Conservation (phyloP, 2,797 vertebrate genomes). For the Phalanger gymnotis region DNA sequence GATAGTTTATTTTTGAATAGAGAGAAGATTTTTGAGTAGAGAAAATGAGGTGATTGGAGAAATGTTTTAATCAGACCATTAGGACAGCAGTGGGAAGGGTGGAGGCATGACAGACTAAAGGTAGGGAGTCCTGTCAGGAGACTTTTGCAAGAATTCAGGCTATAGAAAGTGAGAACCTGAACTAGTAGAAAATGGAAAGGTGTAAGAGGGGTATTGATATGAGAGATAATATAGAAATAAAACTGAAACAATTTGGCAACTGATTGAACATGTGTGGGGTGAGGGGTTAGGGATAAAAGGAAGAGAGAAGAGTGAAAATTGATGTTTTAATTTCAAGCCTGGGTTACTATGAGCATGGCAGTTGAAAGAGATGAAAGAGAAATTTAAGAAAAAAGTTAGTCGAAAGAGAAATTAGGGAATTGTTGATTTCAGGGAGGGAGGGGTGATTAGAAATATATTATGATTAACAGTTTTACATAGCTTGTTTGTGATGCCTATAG, state of each 20-base stretch:
- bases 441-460: not conserved
- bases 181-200: not conserved
- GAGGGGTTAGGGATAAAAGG: not conserved
- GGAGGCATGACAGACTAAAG: not conserved
- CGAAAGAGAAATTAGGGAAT: not conserved
- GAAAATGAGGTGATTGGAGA: not conserved
- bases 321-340: not conserved
- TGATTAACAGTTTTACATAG: no score
- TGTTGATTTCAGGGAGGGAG: rapidly evolving
- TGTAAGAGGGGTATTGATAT: not conserved
- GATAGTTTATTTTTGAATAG: not conserved
- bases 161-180: not conserved
- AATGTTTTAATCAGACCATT: not conserved
- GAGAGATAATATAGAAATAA: not conserved
- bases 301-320: not conserved
- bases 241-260: not conserved
- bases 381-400: no score
- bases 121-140: not conserved
- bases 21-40: not conserved
- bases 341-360: not conserved
- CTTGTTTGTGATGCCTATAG: not conserved
- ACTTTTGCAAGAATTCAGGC: not conserved
- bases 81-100: not conserved
- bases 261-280: not conserved
- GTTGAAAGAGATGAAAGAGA: no score